Evolutionary conservation across 2,888 invertebrate genomes (phyloP).

Genomic region (Chloromyia formosa): DNA sequence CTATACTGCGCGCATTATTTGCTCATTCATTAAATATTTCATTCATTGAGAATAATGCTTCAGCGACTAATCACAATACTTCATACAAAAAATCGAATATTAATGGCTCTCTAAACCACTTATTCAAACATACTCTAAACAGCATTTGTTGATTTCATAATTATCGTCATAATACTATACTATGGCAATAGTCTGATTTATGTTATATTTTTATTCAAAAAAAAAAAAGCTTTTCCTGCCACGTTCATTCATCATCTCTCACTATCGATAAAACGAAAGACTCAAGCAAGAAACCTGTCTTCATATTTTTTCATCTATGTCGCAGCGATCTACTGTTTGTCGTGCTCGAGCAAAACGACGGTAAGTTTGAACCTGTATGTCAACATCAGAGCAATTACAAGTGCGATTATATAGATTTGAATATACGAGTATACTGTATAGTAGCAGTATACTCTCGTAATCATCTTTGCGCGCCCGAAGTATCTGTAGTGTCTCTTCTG

Average conservation of each 20-base stretch:
- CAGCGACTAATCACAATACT: not conserved
- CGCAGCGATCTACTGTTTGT: slow-evolving; percentile 7
- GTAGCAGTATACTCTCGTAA: not conserved
- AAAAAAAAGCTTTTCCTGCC: no score
- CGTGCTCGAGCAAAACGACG: not conserved
- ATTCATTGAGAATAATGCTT: no score
- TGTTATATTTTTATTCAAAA: not conserved
- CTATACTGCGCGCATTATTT: no score
- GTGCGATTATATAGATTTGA: not conserved
- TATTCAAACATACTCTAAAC: slow-evolving; percentile 14
- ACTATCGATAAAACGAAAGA: slow-evolving; percentile 20
- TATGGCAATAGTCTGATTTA: slow-evolving; percentile 27
- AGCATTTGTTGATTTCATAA: slow-evolving; percentile 27
- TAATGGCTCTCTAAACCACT: not conserved
- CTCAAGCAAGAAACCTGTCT: slow-evolving; percentile 28
- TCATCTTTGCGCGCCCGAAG: not conserved
- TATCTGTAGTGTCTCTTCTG: not conserved
- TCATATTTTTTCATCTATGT: not conserved
- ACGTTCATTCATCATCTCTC: not conserved
- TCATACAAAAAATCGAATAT: not conserved
- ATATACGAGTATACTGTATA: not conserved
- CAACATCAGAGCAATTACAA: not conserved
- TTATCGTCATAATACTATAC: slow-evolving; percentile 11
- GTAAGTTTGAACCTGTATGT: slow-evolving; percentile 3
- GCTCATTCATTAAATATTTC: no score